A percentile compares a stretch with the other conserved stretches of the same genome.
These are phyloP conservation scores for Sebastes oblongus DNA, from an alignment of 2,797 vertebrate species.

Conservation along the genomic window DNA sequence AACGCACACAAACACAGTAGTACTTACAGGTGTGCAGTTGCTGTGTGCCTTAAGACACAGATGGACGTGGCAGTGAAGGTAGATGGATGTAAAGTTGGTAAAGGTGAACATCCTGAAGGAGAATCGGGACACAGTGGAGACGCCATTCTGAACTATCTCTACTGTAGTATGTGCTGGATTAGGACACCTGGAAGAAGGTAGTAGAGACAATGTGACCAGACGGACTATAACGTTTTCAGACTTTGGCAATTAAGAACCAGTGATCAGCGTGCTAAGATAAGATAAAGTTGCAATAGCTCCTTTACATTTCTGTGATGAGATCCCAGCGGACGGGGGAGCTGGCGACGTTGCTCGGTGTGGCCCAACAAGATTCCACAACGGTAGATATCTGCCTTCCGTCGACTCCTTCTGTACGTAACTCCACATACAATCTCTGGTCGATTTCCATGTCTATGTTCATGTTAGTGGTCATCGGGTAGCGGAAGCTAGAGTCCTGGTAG, in stretches of 20 bases:
- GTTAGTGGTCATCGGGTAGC: slow-evolving; percentile 13
- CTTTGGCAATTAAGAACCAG: too few relatives aligned
- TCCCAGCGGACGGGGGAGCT: slow-evolving; percentile 56
- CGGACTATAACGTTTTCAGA: too few relatives aligned
- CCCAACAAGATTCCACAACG: slow-evolving; percentile 77
- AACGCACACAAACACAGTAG: not conserved
- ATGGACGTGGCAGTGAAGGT: slow-evolving; percentile 65
- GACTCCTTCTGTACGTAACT: slow-evolving; percentile 60
- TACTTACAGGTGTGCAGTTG: slow-evolving; percentile 60
- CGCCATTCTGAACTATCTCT: too few relatives aligned
- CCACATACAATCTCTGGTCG: slow-evolving; percentile 65
- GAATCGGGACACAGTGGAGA: too few relatives aligned
- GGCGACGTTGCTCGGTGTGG: slow-evolving; percentile 61
- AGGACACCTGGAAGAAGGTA: too few relatives aligned
- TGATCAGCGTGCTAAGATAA: too few relatives aligned
- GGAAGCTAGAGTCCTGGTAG: slow-evolving; percentile 63
- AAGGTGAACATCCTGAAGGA: too few relatives aligned
- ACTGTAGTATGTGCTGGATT: too few relatives aligned
- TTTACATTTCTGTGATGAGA: slow-evolving; percentile 72
- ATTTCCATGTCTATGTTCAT: slow-evolving; percentile 43
- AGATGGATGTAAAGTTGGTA: slow-evolving; percentile 42
- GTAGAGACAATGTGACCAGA: too few relatives aligned
- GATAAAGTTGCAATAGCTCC: not conserved
- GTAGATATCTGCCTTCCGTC: slow-evolving; percentile 60
- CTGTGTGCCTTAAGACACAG: slow-evolving; percentile 52